Percentiles rank a stretch among this genome's conserved stretches.
phyloP scores from a whole-genome alignment of 2,113 vertebrate genomes.

The Chroicocephalus ridibundus region DNA sequence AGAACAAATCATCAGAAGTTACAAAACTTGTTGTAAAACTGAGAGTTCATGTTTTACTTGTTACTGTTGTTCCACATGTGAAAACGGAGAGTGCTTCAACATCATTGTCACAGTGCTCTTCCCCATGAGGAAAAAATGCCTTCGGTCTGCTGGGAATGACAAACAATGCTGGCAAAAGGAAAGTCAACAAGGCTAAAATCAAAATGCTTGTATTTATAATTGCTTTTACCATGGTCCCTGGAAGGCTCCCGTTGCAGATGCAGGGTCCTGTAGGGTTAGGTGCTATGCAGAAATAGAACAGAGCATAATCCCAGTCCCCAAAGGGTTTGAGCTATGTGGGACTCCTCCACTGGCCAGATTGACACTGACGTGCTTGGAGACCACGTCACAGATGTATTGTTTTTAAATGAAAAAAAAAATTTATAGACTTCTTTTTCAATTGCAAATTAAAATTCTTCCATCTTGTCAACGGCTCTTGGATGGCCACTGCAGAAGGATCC shows the following conservation, averaged over 20 bases:
- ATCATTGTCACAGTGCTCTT: neutral
- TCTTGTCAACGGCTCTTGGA: neutral
- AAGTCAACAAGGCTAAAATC: neutral
- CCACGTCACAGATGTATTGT: neutral
- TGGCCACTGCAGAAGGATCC: neutral
- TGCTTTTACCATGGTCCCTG: neutral
- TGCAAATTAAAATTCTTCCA: slow-evolving; percentile 1
- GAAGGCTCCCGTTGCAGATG: neutral
- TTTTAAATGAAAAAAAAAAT: neutral
- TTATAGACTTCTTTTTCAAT: neutral
- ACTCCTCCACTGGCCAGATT: neutral
- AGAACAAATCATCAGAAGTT: neutral
- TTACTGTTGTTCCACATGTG: neutral
- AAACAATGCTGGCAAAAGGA: slow-evolving; percentile 41
- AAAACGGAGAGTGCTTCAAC: neutral
- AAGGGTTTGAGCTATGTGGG: neutral
- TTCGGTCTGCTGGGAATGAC: neutral
- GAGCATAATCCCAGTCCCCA: neutral
- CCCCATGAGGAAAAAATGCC: neutral
- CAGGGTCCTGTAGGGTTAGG: neutral
- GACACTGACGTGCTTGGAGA: neutral
- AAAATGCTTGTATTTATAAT: neutral
- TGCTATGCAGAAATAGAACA: neutral
- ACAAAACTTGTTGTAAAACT: neutral
- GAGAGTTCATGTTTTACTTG: neutral